Evolutionary conservation across 2,888 invertebrate species (phyloP).

Genomic region (Drosophila dives): DNA sequence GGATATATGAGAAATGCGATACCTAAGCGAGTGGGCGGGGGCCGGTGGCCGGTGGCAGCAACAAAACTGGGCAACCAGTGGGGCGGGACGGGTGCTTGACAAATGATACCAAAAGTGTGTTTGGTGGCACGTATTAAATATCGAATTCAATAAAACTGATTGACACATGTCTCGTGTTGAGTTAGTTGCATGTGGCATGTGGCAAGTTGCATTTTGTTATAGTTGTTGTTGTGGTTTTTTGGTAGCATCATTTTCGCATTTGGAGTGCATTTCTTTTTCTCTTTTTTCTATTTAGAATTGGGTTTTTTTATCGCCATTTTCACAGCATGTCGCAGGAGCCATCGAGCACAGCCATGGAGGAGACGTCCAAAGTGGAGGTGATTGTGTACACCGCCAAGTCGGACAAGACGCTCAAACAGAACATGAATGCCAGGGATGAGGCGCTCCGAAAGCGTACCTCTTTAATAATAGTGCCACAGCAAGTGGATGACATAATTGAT

Average conservation of each 20-base stretch:
- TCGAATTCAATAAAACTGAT: slow-evolving; percentile 78
- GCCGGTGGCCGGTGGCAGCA: not conserved
- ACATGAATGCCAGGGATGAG: slow-evolving; percentile 84
- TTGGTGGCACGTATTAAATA: slow-evolving; percentile 65
- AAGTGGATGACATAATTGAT: slow-evolving; percentile 52
- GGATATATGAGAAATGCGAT: slow-evolving; percentile 50
- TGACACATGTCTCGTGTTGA: slow-evolving; percentile 58
- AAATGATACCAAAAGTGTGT: slow-evolving; percentile 37
- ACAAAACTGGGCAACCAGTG: not conserved
- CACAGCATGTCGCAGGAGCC: slow-evolving; percentile 68
- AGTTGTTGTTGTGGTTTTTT: slow-evolving; percentile 18
- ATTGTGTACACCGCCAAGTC: slow-evolving; percentile 83
- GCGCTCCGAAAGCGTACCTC: slow-evolving; percentile 84
- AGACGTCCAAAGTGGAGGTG: slow-evolving; percentile 81
- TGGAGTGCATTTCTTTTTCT: too few species aligned
- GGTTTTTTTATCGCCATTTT: slow-evolving; percentile 34
- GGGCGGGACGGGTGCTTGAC: slow-evolving; percentile 9
- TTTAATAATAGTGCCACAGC: slow-evolving; percentile 83
- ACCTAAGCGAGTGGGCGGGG: slow-evolving; percentile 10
- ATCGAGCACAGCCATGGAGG: slow-evolving; percentile 45
- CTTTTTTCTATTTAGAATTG: not conserved
- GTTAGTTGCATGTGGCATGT: slow-evolving; percentile 12
- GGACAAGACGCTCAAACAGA: slow-evolving; percentile 84
- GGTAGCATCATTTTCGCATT: slow-evolving; percentile 59
- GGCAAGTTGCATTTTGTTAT: not conserved